Evolutionary conservation across 1,140 invertebrate genomes (phyloP), one percentile per base, ranked within the genome.

Genomic region (Apis dorsata): DNA sequence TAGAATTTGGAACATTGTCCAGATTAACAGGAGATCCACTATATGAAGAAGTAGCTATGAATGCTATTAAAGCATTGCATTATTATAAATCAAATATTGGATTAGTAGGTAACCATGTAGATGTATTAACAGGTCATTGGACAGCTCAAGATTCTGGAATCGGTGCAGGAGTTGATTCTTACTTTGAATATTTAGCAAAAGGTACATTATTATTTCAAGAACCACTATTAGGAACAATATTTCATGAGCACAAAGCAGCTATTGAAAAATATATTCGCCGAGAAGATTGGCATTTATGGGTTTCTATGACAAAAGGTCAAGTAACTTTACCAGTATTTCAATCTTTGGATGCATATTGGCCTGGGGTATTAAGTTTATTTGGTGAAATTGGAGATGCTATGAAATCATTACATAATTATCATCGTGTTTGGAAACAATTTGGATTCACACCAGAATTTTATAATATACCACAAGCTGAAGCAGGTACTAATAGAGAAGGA

Each of bases 131-230:
- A 57, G 99, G 99, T 0, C 96, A 97, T 73, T 99, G 99, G 99
- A 99, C 98, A 19, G 99, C 99, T 8, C 96, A 98, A 55, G 99
- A 99, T 94, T 97, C 98, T 68, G 99, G 98, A 12, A 97, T 94
- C 44, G 97, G 98, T 4, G 98, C 98, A 34, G 99, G 99, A 19
- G 97, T 99, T 15, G 99, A 99, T 93, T 99, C 99, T 0, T 99
- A 99, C 92, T 99, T 98, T 95, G 99, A 99, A 94, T 99, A 99
- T 94, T 94, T 99, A 75, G 98, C 99, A 0, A 99, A 99, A 95
- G 99, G 98, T 5, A 96, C 98, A 12, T 94, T 97, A 15, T 89
- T 97, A 34, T 94, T 97, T 12, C 96, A 97, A 90, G 95, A 97
- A 83, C 98, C 99, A 2, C 96, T 98, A 90, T 93, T 99, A 51